Percentiles rank a stretch among this genome's conserved stretches.
phyloP scores from a whole-genome alignment of 2,797 vertebrate species.

The Acrossocheilus wenchowensis region DNA sequence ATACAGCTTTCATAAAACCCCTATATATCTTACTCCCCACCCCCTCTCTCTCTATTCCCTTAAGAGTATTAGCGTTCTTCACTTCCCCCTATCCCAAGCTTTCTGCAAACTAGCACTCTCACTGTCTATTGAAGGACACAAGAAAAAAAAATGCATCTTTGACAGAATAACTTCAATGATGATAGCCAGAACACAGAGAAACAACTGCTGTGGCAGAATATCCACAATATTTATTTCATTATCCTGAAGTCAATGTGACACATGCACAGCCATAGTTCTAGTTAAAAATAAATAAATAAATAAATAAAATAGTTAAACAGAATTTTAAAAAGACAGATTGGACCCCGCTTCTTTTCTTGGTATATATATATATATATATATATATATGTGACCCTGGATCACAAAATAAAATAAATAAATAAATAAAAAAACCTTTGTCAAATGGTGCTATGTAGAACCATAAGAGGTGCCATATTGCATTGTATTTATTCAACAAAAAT shows the following conservation, averaged over 20 bases:
- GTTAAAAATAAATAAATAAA: neutral
- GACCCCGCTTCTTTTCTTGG: constrained; percentile 27
- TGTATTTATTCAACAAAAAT: too few species aligned
- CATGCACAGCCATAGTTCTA: constrained; percentile 18
- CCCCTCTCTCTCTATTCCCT: constrained; percentile 53
- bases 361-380: constrained; percentile 12
- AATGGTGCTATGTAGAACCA: too few species aligned
- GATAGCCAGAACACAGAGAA: constrained; percentile 80
- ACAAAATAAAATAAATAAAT: too few species aligned
- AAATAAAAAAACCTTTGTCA: too few species aligned
- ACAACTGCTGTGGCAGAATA: constrained; percentile 78
- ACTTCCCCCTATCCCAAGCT: constrained; percentile 70
- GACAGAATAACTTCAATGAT: constrained; percentile 72
- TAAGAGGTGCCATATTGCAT: too few species aligned
- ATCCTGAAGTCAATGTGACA: constrained; percentile 38
- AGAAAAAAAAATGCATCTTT: constrained; percentile 76
- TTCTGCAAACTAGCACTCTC: constrained; percentile 80
- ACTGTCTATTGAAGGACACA: constrained; percentile 83
- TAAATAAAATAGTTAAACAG: neutral
- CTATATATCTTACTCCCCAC: constrained; percentile 49
- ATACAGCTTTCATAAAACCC: constrained; percentile 75
- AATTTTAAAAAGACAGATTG: constrained; percentile 37
- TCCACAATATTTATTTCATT: constrained; percentile 77
- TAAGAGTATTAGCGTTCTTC: constrained; percentile 59
- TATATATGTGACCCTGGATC: too few species aligned